These are phyloP conservation scores for Graptemys geographica DNA, from an alignment of 2,797 vertebrate species.

Conservation along the genomic window DNA sequence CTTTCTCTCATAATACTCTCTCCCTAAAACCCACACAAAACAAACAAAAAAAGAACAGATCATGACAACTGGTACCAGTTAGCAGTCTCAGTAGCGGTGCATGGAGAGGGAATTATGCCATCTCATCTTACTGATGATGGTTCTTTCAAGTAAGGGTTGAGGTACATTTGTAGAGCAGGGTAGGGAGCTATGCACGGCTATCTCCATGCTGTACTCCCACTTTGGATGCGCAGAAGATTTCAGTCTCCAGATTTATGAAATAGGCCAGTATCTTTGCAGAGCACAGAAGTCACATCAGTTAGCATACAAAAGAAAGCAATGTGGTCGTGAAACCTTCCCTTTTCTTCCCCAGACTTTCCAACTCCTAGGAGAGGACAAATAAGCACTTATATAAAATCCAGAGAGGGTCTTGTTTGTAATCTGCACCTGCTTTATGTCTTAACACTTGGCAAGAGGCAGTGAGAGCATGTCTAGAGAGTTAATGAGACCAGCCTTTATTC, in stretches of 20 bases:
- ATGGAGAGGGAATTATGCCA: not conserved
- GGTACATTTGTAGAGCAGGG: not conserved
- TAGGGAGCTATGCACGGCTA: not conserved
- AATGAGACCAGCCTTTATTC: constrained; percentile 17
- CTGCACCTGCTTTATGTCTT: constrained; percentile 62
- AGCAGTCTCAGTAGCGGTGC: not conserved
- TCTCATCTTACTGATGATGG: not conserved
- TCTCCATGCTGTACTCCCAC: not conserved
- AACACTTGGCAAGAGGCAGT: constrained; percentile 53
- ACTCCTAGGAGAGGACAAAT: constrained; percentile 43
- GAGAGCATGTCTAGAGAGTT: constrained; percentile 40
- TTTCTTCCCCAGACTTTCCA: constrained; percentile 49
- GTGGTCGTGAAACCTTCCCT: constrained; percentile 30
- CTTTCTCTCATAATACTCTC: not conserved
- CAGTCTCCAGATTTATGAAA: constrained; percentile 41
- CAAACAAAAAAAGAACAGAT: not conserved
- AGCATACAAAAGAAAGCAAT: constrained; percentile 41
- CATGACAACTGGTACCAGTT: not conserved
- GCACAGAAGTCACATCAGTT: constrained; percentile 66
- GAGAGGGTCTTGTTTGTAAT: constrained; percentile 46
- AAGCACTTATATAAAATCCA: constrained; percentile 49
- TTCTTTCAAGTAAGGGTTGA: not conserved
- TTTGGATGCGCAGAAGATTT: constrained; percentile 36
- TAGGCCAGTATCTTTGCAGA: constrained; percentile 17
- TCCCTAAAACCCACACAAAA: not conserved